Percentiles rank a stretch among this genome's conserved stretches.
Conservation (phyloP, 2,888 invertebrate species). For the Meliscaeva auricollis region DNA sequence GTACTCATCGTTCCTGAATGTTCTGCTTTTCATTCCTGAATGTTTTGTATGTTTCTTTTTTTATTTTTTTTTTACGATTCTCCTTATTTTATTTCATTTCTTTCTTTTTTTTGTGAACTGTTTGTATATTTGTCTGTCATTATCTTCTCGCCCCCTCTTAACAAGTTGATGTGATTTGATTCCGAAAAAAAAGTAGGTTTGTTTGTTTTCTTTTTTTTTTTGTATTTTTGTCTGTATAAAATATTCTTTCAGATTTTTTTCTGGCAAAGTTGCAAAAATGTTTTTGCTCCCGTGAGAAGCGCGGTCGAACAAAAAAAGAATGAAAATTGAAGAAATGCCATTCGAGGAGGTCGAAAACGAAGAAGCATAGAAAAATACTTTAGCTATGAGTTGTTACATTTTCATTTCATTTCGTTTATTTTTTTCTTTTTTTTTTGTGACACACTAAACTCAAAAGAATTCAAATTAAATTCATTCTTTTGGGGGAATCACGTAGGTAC, state of each 20-base stretch:
- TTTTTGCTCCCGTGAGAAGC: constrained; percentile 29
- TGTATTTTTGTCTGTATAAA: neutral
- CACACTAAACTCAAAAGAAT: constrained; percentile 54
- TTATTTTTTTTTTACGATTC: constrained; percentile 17
- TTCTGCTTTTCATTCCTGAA: constrained; percentile 31
- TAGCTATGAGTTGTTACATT: constrained; percentile 5
- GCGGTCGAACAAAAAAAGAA: constrained; percentile 37
- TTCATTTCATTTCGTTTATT: constrained; percentile 11
- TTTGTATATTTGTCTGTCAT: constrained; percentile 43
- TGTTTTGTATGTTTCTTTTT: constrained; percentile 36
- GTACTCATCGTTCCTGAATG: constrained; percentile 31
- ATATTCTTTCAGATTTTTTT: constrained; percentile 37
- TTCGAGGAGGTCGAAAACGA: constrained; percentile 1
- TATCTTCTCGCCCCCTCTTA: constrained; percentile 31
- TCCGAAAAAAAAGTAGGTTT: constrained; percentile 29
- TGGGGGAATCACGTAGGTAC: constrained; percentile 13
- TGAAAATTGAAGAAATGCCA: constrained; percentile 30
- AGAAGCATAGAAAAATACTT: constrained; percentile 11
- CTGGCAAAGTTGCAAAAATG: constrained; percentile 68
- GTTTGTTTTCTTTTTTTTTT: constrained; percentile 12
- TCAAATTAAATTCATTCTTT: constrained; percentile 47
- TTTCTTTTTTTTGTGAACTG: constrained; percentile 5
- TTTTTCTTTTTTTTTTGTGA: constrained; percentile 6
- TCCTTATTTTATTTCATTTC: neutral
- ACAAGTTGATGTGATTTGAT: constrained; percentile 69